Base-by-base conservation (phyloP, 1,140 invertebrate species). In the Cyphomyrmex costatus region DNA sequence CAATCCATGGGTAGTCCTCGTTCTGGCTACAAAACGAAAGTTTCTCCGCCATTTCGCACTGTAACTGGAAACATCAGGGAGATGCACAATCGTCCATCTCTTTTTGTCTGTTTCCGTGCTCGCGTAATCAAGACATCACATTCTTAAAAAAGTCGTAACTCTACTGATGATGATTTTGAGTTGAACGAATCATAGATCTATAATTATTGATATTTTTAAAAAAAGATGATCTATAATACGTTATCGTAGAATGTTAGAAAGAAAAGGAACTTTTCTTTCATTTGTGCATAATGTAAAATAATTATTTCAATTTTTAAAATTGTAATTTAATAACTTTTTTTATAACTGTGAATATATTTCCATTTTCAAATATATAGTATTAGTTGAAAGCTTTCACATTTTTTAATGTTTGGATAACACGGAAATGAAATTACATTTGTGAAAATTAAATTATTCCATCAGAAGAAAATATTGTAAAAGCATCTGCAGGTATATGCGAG, bases 1-100 rank as follows among this genome's bases (percentile, higher is more conserved):
- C 88, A 89, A 89, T 89, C 88, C 85, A 87, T 86, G 78, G 88
- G 86, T 89, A 89, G 85, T 89, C 78, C 85, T 74, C 85, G 73
- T 66, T 68, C 51, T 27, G 77, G 88, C 77, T 83, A 63, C 87
- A 86, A 89, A 89, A 89, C 85, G 88, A 86, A 89, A 89, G 53
- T 86, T 86, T 80, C 63, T 49, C 30, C 30, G 56, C 49, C 36
- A 70, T 53, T 53, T 24, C 61, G 63, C 53, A 58, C 68, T 63
- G 78, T 78, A 89, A 89, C 78, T 89, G 88, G 78, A 89, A 86
- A 83, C 88, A 86, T 86, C 77, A 83, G 86, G 76, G 77, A 78
- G 88, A 89, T 88, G 68, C 60, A 77, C 76, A 77, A 71, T 24
- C 80, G 73, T 78, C 58, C 58, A 24, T 89, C 71, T 86, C 53